Conservation (phyloP, 2,888 invertebrate species). For the Drosophila austrosaltans region DNA sequence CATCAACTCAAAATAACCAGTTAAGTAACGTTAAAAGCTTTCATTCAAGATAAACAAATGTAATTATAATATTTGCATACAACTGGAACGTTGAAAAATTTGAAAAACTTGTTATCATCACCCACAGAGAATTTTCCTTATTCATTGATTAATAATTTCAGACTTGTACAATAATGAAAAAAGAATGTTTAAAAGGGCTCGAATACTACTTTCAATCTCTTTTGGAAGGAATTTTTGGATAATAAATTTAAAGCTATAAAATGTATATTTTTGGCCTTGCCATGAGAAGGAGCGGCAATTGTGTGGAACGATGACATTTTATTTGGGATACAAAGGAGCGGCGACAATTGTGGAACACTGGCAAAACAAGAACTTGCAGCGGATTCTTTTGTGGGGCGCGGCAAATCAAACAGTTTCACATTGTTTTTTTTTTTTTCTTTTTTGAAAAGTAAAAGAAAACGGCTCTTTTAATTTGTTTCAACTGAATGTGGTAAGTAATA, state of each 20-base stretch:
- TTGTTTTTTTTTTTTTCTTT: background rate
- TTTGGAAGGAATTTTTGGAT: background rate
- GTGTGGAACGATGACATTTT: too few relatives aligned
- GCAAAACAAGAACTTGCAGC: background rate
- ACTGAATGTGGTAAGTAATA: background rate
- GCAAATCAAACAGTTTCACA: background rate
- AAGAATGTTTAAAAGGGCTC: background rate
- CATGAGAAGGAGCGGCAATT: too few relatives aligned
- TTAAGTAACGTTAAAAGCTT: background rate
- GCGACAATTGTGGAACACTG: background rate
- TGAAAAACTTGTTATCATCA: too few relatives aligned
- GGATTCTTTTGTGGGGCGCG: background rate
- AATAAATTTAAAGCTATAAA: slow-evolving; percentile 2
- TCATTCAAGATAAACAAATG: background rate
- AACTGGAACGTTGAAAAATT: too few relatives aligned
- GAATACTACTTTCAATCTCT: background rate
- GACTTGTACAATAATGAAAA: too few relatives aligned
- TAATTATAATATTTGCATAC: background rate
- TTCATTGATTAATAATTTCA: too few relatives aligned
- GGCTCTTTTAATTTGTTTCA: background rate
- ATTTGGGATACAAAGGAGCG: background rate
- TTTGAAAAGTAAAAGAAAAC: background rate
- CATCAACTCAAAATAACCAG: background rate
- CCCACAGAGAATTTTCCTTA: too few relatives aligned
- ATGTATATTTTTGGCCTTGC: background rate